Percentiles rank a stretch among this genome's conserved stretches.
Conservation (phyloP, 1,140 invertebrate species). For the Lamellibrachia luymesi region DNA sequence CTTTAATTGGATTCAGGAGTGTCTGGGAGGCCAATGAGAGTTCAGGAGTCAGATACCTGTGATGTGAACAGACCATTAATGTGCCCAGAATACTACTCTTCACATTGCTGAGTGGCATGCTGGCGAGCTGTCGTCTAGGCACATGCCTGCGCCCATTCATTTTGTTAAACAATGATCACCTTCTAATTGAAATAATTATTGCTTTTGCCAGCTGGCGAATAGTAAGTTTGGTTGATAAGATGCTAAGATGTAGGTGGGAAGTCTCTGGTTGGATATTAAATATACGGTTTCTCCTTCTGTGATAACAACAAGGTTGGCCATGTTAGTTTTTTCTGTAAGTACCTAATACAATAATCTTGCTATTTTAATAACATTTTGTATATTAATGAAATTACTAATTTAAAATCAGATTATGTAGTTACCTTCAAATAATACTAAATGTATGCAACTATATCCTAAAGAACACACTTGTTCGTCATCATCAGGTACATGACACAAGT, state of each 20-base stretch:
- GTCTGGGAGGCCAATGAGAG: neutral
- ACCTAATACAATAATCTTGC: neutral
- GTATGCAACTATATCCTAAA: neutral
- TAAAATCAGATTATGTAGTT: neutral
- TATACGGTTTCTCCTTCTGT: neutral
- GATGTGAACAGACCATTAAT: neutral
- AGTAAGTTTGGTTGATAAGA: neutral
- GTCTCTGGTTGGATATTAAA: neutral
- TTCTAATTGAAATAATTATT: neutral
- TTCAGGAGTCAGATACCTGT: neutral
- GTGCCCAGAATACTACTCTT: neutral
- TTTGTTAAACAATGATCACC: neutral
- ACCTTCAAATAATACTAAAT: neutral
- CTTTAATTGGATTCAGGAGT: neutral
- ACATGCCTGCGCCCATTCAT: neutral
- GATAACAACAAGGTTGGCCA: neutral
- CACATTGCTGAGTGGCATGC: neutral
- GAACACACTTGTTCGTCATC: neutral
- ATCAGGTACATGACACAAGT: neutral
- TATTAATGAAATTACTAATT: too few relatives aligned
- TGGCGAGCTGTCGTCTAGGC: neutral
- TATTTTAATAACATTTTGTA: neutral
- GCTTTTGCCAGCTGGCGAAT: neutral
- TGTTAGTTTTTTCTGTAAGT: neutral
- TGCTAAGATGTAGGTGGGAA: neutral